Percentiles rank a stretch among this genome's conserved stretches.
phyloP scores from a whole-genome alignment of 2,797 vertebrate species.

The Myotis findleyi region DNA sequence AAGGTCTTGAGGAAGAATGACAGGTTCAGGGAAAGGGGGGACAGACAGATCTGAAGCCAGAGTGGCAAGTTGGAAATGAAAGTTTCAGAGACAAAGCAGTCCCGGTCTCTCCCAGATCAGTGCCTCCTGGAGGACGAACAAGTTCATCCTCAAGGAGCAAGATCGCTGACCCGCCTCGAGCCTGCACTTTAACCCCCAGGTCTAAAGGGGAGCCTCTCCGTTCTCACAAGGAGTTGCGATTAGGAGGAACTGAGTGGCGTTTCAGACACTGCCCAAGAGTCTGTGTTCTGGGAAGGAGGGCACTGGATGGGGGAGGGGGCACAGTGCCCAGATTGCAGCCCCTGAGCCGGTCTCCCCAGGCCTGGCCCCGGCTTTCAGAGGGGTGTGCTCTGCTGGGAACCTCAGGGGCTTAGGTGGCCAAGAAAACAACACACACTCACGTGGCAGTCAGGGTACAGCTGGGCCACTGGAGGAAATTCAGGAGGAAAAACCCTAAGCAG shows the following conservation, averaged over 20 bases:
- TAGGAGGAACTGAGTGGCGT: neutral
- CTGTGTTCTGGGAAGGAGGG: neutral
- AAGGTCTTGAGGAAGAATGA: neutral
- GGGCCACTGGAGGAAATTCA: constrained; percentile 45
- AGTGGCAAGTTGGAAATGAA: neutral
- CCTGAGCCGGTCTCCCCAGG: fast-evolving
- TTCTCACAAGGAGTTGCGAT: neutral
- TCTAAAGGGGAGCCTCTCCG: neutral
- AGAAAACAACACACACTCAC: constrained; percentile 17
- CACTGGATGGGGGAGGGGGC: fast-evolving
- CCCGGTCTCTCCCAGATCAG: neutral
- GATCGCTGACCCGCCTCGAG: neutral
- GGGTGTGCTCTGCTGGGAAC: neutral
- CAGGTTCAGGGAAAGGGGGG: neutral
- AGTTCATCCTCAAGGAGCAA: neutral
- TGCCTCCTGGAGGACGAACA: neutral
- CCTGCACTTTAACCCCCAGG: neutral
- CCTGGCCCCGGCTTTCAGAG: neutral
- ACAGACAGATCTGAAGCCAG: neutral
- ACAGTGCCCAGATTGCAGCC: neutral
- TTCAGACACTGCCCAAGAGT: neutral
- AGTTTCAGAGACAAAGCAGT: neutral
- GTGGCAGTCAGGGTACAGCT: neutral
- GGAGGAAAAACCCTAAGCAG: constrained; percentile 58
- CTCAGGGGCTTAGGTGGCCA: neutral